A percentile compares a stretch with the other conserved stretches of the same genome.
phyloP scores from a whole-genome alignment of 2,888 invertebrate genomes.

The Cyaniris semiargus region DNA sequence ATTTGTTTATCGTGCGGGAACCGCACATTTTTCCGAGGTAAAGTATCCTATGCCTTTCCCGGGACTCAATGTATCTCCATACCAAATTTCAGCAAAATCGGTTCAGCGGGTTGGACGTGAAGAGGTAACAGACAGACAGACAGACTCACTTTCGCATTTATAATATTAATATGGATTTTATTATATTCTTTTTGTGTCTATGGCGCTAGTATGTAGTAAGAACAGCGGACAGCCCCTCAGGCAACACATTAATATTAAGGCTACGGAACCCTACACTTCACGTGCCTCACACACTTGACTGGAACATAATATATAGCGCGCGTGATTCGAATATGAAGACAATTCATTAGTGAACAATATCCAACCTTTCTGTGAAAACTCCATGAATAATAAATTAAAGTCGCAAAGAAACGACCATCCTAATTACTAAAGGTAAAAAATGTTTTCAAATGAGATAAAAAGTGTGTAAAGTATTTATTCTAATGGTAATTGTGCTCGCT shows the following conservation, averaged over 20 bases:
- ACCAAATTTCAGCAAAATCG: no score
- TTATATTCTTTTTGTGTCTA: no score
- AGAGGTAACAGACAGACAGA: no score
- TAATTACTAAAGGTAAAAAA: slow-evolving; percentile 23
- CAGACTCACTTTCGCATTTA: no score
- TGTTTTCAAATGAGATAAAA: slow-evolving; percentile 4
- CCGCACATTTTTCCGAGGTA: no score
- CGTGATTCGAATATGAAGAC: slow-evolving; percentile 20
- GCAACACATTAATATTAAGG: not conserved
- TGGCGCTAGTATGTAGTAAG: no score
- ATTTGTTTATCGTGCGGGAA: no score
- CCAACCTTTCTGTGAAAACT: slow-evolving; percentile 7
- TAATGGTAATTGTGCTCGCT: not conserved
- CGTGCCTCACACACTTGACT: not conserved
- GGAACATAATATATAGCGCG: not conserved
- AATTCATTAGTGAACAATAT: slow-evolving; percentile 28
- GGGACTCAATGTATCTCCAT: no score
- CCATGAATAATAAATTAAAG: slow-evolving; percentile 25
- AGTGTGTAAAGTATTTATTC: slow-evolving; percentile 3
- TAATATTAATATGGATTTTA: no score
- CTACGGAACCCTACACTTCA: not conserved
- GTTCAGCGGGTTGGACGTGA: no score
- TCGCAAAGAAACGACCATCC: slow-evolving; percentile 8
- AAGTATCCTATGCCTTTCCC: no score
- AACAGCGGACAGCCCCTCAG: no score